Conservation (phyloP, 2,113 vertebrate genomes). For the Neotoma lepida region DNA sequence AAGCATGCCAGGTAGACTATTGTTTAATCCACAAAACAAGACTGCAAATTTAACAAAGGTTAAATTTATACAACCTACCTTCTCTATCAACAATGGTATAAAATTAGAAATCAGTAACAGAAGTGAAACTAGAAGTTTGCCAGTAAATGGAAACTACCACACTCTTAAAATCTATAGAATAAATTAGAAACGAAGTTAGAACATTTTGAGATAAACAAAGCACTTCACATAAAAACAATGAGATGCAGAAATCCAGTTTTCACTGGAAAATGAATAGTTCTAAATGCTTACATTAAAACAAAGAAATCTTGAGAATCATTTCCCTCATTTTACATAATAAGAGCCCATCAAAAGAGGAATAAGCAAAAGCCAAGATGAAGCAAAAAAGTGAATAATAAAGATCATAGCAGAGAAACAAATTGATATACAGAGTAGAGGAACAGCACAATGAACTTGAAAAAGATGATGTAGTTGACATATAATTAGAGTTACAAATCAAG, state of each 20-base stretch:
- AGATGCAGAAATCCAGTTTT: neutral
- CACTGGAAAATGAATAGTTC: neutral
- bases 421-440: neutral
- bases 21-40: neutral
- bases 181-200: neutral
- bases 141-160: neutral
- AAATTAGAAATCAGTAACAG: neutral
- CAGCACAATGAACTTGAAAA: neutral
- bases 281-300: neutral
- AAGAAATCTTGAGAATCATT: neutral
- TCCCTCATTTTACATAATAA: neutral
- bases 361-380: neutral
- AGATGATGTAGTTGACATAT: neutral
- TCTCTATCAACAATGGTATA: neutral
- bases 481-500: neutral
- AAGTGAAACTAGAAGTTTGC: neutral
- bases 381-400: neutral
- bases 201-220: neutral
- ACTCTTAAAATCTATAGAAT: neutral
- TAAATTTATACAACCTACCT: neutral
- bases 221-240: neutral
- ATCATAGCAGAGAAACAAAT: neutral
- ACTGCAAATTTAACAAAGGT: neutral
- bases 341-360: neutral
- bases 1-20: neutral